Evolutionary conservation across 2,888 invertebrate genomes (phyloP).

Genomic region (Lottia scabra): DNA sequence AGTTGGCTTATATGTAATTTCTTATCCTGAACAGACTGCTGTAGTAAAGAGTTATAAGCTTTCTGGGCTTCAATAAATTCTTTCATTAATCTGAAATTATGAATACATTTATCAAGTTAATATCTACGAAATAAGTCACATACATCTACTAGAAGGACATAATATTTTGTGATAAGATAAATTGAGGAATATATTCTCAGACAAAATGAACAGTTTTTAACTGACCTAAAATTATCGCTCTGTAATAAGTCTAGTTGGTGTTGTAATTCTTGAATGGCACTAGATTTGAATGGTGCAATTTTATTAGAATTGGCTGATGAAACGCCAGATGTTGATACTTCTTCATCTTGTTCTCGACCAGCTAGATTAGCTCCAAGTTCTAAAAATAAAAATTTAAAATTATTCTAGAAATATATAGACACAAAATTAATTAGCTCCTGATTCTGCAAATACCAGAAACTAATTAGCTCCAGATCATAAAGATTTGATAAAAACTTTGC

Average conservation of each 20-base stretch:
- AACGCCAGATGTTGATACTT: slow-evolving; percentile 75
- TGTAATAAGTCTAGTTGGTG: slow-evolving; percentile 53
- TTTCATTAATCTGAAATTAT: slow-evolving; percentile 75
- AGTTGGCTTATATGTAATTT: slow-evolving; percentile 76
- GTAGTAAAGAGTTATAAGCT: slow-evolving; percentile 79
- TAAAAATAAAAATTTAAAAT: too few relatives aligned
- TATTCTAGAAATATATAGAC: too few relatives aligned
- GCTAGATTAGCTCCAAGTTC: slow-evolving; percentile 90
- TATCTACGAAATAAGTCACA: too few relatives aligned
- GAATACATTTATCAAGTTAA: too few relatives aligned
- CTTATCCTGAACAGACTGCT: slow-evolving; percentile 79
- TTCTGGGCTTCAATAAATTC: slow-evolving; percentile 83
- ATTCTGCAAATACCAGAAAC: too few relatives aligned
- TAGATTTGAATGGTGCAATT: slow-evolving; percentile 40
- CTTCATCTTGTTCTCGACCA: slow-evolving; percentile 72
- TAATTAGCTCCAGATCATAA: too few relatives aligned
- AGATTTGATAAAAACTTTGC: too few relatives aligned
- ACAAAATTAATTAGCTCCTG: too few relatives aligned
- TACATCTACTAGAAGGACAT: too few relatives aligned
- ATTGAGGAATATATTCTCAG: neutral
- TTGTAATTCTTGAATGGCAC: slow-evolving; percentile 44
- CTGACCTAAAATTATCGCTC: slow-evolving; percentile 58
- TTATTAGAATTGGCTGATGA: slow-evolving; percentile 71
- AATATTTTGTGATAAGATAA: neutral
- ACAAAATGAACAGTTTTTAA: neutral